A percentile compares a stretch with the other conserved stretches of the same genome.
Conservation (phyloP, 2,113 vertebrate genomes). For the Promerops cafer region DNA sequence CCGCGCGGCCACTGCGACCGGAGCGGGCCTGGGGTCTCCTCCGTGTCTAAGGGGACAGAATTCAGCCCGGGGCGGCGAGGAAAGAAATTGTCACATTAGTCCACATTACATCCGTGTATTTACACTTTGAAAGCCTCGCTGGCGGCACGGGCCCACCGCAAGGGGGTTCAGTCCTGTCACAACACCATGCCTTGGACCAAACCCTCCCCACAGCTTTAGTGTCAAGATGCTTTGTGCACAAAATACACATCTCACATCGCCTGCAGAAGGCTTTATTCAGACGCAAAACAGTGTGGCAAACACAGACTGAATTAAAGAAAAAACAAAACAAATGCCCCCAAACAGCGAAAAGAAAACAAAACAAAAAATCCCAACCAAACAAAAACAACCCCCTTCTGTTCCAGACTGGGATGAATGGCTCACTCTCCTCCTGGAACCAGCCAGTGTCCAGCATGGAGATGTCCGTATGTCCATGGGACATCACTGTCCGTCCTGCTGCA, state of each 20-base stretch:
- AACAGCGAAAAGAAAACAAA: not conserved
- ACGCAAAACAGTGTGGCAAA: not conserved
- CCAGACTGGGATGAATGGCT: not conserved
- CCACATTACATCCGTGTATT: not conserved
- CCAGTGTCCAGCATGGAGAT: accelerated
- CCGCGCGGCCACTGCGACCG: not conserved
- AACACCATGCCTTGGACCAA: accelerated
- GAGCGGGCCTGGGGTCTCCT: accelerated
- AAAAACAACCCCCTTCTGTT: not conserved
- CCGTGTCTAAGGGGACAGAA: accelerated
- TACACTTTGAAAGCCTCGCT: not conserved
- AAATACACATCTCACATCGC: not conserved
- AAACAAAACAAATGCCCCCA: not conserved
- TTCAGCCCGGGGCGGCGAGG: not conserved
- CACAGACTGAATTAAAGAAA: not conserved
- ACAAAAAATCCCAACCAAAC: not conserved
- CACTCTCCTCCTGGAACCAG: not conserved
- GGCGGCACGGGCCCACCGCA: accelerated
- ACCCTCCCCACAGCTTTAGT: accelerated
- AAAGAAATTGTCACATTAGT: not conserved
- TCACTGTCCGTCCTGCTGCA: accelerated
- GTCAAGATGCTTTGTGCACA: not conserved
- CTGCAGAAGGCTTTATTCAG: not conserved
- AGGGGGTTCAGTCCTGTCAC: accelerated
- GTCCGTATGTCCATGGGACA: accelerated